These are phyloP conservation scores for Drosophila neotestacea DNA, from an alignment of 2,888 invertebrate genomes.

Conservation along the genomic window DNA sequence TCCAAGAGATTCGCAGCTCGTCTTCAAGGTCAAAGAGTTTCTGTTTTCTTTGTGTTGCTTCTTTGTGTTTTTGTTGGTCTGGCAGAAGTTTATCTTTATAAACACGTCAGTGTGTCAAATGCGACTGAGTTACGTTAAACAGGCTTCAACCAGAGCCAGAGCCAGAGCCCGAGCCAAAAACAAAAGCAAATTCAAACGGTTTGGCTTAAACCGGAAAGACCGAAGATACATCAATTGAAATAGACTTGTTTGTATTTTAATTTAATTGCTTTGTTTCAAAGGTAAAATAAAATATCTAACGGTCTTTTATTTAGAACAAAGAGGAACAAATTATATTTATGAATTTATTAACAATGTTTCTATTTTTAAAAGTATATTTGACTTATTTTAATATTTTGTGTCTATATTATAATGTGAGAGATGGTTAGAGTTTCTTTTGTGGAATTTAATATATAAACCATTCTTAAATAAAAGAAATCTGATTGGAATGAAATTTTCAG, in stretches of 20 bases:
- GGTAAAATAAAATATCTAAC: slow-evolving; percentile 1
- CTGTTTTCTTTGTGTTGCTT: slow-evolving; percentile 16
- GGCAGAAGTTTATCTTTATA: slow-evolving; percentile 52
- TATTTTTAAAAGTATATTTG: neutral
- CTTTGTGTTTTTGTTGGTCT: slow-evolving; percentile 20
- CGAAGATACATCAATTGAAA: slow-evolving; percentile 7
- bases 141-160: slow-evolving; percentile 21
- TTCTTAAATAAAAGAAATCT: too few relatives aligned
- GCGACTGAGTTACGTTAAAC: slow-evolving; percentile 66
- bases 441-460: too few relatives aligned
- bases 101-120: slow-evolving; percentile 78
- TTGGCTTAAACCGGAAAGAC: slow-evolving; percentile 19
- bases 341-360: neutral
- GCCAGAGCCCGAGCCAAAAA: neutral
- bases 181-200: neutral
- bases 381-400: neutral
- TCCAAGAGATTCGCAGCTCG: slow-evolving; percentile 53
- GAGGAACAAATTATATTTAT: neutral
- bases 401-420: neutral
- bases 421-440: too few relatives aligned
- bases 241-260: slow-evolving; percentile 4
- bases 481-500: too few relatives aligned
- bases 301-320: neutral
- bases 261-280: neutral
- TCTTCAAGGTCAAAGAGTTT: slow-evolving; percentile 72